These are phyloP conservation scores for Phenganax stokvisi DNA, from an alignment of 92 coral and sea anemone genomes.

Conservation along the genomic window DNA sequence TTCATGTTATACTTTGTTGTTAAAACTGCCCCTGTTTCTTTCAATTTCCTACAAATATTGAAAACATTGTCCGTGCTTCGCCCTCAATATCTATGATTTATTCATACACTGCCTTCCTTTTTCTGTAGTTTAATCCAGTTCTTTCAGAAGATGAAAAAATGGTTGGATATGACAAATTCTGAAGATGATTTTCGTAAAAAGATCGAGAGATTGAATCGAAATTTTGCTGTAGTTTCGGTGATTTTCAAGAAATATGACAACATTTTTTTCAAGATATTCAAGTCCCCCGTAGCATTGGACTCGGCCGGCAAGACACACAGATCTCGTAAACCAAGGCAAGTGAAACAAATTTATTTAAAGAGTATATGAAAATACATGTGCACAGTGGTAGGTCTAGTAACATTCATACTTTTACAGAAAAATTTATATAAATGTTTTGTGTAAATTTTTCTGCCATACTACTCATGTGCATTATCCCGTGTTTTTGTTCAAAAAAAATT, in stretches of 20 bases:
- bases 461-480: no score
- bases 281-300: constrained; percentile 61
- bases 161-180: constrained; percentile 96
- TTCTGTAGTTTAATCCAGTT: constrained; percentile 79
- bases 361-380: background rate
- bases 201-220: constrained; percentile 84
- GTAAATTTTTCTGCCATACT: no score
- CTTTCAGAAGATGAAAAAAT: constrained; percentile 95
- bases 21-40: constrained; percentile 15
- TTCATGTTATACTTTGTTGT: background rate
- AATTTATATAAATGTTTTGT: no score
- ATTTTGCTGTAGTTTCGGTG: constrained; percentile 94
- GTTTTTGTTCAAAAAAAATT: background rate
- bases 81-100: background rate
- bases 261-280: constrained; percentile 77
- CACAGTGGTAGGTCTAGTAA: background rate
- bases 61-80: background rate
- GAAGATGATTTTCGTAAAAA: constrained; percentile 79
- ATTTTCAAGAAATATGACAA: constrained; percentile 92
- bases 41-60: background rate
- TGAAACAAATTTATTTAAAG: background rate
- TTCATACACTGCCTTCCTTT: constrained; percentile 35
- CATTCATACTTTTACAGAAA: background rate
- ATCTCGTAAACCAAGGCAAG: constrained; percentile 89
- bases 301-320: constrained; percentile 65